phyloP scores from a whole-genome alignment of 2,113 vertebrate genomes.

The Electrona antarctica region DNA sequence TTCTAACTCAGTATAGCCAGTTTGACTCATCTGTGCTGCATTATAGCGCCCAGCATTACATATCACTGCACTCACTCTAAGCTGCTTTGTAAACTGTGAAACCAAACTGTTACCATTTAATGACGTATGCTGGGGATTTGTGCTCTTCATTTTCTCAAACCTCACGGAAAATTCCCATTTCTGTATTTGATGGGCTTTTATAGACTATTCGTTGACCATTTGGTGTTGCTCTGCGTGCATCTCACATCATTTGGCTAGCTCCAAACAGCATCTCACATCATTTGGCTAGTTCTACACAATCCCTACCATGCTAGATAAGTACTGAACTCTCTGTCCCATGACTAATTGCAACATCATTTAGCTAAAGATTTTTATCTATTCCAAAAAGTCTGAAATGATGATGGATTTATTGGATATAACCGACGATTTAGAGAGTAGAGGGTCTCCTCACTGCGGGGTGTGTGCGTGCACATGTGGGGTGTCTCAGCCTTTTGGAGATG shows the following conservation, averaged over 20 bases:
- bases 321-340: slow-evolving; percentile 43
- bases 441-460: slow-evolving; percentile 5
- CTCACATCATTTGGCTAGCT: slow-evolving; percentile 67
- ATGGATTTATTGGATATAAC: slow-evolving; percentile 29
- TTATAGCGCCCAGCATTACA: slow-evolving; percentile 39
- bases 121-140: slow-evolving; percentile 17
- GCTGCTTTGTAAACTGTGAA: slow-evolving; percentile 50
- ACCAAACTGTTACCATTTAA: slow-evolving; percentile 33
- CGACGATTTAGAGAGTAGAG: slow-evolving; percentile 8
- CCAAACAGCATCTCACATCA: slow-evolving; percentile 60
- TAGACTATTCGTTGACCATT: slow-evolving; percentile 46
- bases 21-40: slow-evolving; percentile 55
- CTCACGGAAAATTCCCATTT: slow-evolving; percentile 30
- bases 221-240: slow-evolving; percentile 50
- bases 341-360: slow-evolving; percentile 31
- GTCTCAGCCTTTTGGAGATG: slow-evolving; percentile 1
- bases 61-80: slow-evolving; percentile 39
- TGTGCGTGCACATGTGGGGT: neutral
- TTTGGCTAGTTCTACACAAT: slow-evolving; percentile 57
- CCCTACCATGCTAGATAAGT: slow-evolving; percentile 42
- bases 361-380: slow-evolving; percentile 15
- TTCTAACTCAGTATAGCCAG: slow-evolving; percentile 19
- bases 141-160: slow-evolving; percentile 37
- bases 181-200: slow-evolving; percentile 42
- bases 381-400: slow-evolving; percentile 27